phyloP scores from a whole-genome alignment of 2,113 vertebrate genomes.

The Heloderma charlesbogerti region DNA sequence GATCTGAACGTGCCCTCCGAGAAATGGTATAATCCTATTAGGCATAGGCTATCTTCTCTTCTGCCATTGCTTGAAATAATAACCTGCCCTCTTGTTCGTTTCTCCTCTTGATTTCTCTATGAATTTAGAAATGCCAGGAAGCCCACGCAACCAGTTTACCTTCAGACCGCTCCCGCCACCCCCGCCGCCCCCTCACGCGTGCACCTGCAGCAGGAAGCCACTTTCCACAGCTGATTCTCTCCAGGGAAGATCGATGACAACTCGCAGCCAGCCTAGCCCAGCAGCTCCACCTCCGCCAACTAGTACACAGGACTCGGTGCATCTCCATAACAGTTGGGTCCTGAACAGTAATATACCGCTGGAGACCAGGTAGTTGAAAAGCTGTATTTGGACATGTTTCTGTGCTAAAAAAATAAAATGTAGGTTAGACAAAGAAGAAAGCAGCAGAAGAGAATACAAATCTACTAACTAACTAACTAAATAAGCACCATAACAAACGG shows the following conservation, averaged over 20 bases:
- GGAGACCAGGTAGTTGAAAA: conserved; percentile 90
- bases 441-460: neutral
- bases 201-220: conserved; percentile 90
- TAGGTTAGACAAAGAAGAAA: neutral
- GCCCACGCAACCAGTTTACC: conserved; percentile 94
- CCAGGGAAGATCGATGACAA: conserved; percentile 93
- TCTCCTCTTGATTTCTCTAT: conserved; percentile 20
- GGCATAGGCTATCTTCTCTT: conserved; percentile 23
- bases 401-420: neutral
- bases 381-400: neutral
- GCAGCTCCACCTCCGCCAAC: conserved; percentile 80
- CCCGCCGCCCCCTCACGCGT: conserved; percentile 90
- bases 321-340: conserved; percentile 98
- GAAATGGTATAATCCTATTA: conserved; percentile 39
- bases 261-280: conserved; percentile 89
- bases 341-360: conserved; percentile 97
- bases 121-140: conserved; percentile 87
- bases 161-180: conserved; percentile 94
- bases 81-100: conserved; percentile 30
- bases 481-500: too few species aligned
- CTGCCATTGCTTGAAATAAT: conserved; percentile 1
- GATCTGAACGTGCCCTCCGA: conserved; percentile 37
- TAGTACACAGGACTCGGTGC: conserved; percentile 82
- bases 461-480: neutral
- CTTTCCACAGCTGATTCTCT: conserved; percentile 88